Evolutionary conservation across 2,113 vertebrate genomes (phyloP).

Genomic region (Perccottus glenii): DNA sequence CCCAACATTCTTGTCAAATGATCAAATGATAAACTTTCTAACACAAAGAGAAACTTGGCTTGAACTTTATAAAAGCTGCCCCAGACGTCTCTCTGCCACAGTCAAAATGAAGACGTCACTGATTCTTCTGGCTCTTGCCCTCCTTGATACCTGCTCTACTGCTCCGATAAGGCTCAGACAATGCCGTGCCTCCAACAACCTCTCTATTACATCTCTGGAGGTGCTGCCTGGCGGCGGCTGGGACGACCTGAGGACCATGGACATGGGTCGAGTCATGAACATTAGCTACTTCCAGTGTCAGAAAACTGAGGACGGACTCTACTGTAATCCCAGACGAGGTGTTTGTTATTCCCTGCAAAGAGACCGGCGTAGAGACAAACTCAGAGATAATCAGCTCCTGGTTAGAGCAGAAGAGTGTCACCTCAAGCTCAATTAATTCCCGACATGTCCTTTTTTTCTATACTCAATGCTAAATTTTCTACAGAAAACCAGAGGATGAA

Average conservation of each 20-base stretch:
- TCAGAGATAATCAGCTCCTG: slow-evolving; percentile 89
- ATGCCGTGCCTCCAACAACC: slow-evolving; percentile 70
- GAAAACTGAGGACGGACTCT: slow-evolving; percentile 88
- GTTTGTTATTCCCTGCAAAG: slow-evolving; percentile 86
- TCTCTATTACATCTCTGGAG: slow-evolving; percentile 80
- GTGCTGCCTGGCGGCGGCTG: slow-evolving; percentile 91
- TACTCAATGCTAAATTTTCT: slow-evolving; percentile 88
- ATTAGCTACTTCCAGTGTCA: slow-evolving; percentile 84
- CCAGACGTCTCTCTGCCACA: not conserved
- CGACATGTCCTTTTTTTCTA: slow-evolving; percentile 77
- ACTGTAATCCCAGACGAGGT: slow-evolving; percentile 89
- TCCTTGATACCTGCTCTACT: slow-evolving; percentile 41
- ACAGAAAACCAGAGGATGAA: slow-evolving; percentile 82
- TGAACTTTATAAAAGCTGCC: not conserved
- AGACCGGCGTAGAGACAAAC: slow-evolving; percentile 86
- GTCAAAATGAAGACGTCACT: slow-evolving; percentile 44
- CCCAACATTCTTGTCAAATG: slow-evolving; percentile 11
- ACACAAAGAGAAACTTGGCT: slow-evolving; percentile 17
- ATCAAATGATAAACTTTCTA: slow-evolving; percentile 7
- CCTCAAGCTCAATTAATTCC: slow-evolving; percentile 83
- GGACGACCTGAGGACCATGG: slow-evolving; percentile 92
- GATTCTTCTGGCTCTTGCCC: slow-evolving; percentile 37
- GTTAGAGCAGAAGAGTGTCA: slow-evolving; percentile 84
- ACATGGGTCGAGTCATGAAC: slow-evolving; percentile 88
- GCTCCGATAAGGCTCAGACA: slow-evolving; percentile 64